Evolutionary conservation across 2,797 vertebrate genomes (phyloP).

Genomic region (Pseudochirops cupreus): DNA sequence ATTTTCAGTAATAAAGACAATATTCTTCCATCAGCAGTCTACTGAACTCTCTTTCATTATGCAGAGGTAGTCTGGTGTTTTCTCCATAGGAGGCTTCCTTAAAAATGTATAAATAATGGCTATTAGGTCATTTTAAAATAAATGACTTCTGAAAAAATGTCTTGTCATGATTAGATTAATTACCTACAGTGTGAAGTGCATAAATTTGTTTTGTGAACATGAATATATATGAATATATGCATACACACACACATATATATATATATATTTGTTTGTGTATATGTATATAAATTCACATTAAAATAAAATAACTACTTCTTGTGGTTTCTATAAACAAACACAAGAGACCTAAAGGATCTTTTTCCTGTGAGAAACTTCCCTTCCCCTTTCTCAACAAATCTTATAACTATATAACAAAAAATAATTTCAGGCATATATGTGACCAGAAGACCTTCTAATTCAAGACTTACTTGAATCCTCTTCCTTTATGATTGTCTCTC

Average conservation of each 20-base stretch:
- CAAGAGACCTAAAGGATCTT: constrained; percentile 48
- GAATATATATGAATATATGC: neutral
- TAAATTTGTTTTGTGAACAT: neutral
- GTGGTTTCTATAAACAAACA: neutral
- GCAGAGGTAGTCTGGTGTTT: constrained; percentile 61
- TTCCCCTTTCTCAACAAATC: constrained; percentile 41
- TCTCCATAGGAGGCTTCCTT: constrained; percentile 65
- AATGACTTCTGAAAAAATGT: constrained; percentile 49
- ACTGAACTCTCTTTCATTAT: constrained; percentile 23
- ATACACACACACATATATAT: no score
- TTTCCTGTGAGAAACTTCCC: constrained; percentile 14
- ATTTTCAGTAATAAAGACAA: constrained; percentile 28
- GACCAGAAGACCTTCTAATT: constrained; percentile 36
- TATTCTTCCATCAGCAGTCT: constrained; percentile 52
- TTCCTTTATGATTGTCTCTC: constrained; percentile 67
- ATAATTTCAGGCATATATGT: constrained; percentile 23
- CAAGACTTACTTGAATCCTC: constrained; percentile 68
- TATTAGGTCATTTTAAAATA: constrained; percentile 46
- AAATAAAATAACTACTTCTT: constrained; percentile 24
- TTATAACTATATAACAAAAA: constrained; percentile 30
- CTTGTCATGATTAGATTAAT: constrained; percentile 54
- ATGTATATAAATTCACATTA: constrained; percentile 17
- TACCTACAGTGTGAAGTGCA: constrained; percentile 14
- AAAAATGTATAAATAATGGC: constrained; percentile 48
- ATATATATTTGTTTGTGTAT: no score